A percentile compares a stretch with the other conserved stretches of the same genome.
phyloP scores from a whole-genome alignment of 2,888 invertebrate species.

The Drosophila dives region DNA sequence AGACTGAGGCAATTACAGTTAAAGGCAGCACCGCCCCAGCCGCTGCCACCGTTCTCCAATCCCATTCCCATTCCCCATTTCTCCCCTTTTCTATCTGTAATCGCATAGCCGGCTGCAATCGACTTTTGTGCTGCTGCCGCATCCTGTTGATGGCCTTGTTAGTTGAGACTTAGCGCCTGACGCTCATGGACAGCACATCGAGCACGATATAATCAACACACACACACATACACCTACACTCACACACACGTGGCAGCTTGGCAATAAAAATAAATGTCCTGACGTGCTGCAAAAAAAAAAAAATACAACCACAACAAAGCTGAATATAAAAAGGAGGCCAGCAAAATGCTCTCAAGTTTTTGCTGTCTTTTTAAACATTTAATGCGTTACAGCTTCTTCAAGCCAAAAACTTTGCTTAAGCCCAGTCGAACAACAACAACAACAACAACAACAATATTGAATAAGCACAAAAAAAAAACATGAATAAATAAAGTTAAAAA shows the following conservation, averaged over 20 bases:
- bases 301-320: conserved; percentile 19
- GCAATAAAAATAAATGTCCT: conserved; percentile 74
- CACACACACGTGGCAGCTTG: conserved; percentile 32
- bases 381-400: conserved; percentile 41
- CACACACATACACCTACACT: conserved; percentile 28
- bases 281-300: conserved; percentile 48
- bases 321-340: conserved; percentile 50
- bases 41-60: no score
- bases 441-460: conserved; percentile 24
- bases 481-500: conserved; percentile 26
- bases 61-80: conserved; percentile 6
- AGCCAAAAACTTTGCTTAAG: conserved; percentile 20
- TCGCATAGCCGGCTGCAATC: conserved; percentile 75
- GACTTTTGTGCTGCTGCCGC: conserved; percentile 71
- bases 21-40: conserved; percentile 55
- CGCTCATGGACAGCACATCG: conserved; percentile 46
- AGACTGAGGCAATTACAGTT: conserved; percentile 73
- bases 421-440: conserved; percentile 22
- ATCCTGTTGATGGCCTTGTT: conserved; percentile 80
- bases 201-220: conserved; percentile 70
- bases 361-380: conserved; percentile 61
- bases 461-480: conserved; percentile 19
- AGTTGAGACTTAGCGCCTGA: conserved; percentile 69
- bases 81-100: conserved; percentile 51
- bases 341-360: conserved; percentile 59